Conservation (phyloP, 2,113 vertebrate species). For the Hippocampus mohnikei region DNA sequence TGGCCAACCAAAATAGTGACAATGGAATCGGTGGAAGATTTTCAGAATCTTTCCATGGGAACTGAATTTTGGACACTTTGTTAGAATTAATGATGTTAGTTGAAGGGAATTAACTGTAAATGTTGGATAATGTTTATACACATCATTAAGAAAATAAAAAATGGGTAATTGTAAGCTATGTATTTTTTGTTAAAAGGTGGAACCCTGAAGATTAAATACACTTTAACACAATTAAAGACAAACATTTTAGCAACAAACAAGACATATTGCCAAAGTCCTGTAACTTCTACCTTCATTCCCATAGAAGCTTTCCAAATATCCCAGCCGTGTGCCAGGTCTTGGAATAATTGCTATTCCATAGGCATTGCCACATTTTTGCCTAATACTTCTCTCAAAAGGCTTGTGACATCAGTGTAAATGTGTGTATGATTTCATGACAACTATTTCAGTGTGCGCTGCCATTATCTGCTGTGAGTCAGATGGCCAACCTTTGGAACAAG, state of each 20-base stretch:
- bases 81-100: not conserved
- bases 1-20: not conserved
- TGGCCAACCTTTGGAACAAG: slow-evolving; percentile 56
- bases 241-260: not conserved
- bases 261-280: not conserved
- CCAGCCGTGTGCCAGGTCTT: not conserved
- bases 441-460: slow-evolving; percentile 11
- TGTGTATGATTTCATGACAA: not conserved
- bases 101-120: too few species aligned
- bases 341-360: not conserved
- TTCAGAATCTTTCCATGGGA: not conserved
- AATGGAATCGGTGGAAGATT: not conserved
- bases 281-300: not conserved
- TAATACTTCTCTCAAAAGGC: not conserved
- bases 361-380: not conserved
- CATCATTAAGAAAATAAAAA: too few species aligned
- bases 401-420: not conserved
- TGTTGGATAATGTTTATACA: too few species aligned
- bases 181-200: not conserved
- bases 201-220: not conserved
- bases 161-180: not conserved
- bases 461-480: slow-evolving; percentile 42
- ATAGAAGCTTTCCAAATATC: not conserved
- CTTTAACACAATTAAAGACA: not conserved
- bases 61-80: not conserved